These are phyloP conservation scores for Liparis tanakae DNA, from an alignment of 2,797 vertebrate species.

Conservation along the genomic window DNA sequence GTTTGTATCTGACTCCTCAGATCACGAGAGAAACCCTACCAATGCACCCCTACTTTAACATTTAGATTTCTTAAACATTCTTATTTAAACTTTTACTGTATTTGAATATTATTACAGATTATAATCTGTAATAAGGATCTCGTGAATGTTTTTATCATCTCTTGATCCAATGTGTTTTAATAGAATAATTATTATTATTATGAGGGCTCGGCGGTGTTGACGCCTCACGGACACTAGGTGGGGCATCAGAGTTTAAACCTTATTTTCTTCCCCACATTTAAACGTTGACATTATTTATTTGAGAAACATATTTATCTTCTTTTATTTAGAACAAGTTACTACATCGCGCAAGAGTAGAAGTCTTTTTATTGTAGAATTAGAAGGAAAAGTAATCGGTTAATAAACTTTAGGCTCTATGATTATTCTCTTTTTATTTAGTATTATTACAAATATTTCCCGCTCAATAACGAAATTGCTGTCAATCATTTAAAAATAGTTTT, in stretches of 20 bases:
- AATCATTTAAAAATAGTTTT: background rate
- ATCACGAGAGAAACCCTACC: background rate
- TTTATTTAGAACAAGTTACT: background rate
- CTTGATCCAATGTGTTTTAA: background rate
- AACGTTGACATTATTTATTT: background rate
- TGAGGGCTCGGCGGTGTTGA: background rate
- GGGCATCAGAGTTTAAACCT: constrained; percentile 62
- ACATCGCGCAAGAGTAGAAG: background rate
- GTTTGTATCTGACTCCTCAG: background rate
- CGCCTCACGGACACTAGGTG: constrained; percentile 73
- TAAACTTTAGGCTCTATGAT: background rate
- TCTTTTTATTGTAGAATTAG: background rate
- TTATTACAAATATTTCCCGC: background rate
- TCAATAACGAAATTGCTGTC: background rate
- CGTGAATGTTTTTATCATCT: background rate
- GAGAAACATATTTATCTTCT: background rate
- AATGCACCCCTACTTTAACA: background rate
- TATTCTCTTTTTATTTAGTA: background rate
- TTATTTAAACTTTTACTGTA: background rate
- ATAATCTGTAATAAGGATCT: background rate
- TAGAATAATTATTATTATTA: too few relatives aligned
- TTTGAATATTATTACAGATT: background rate
- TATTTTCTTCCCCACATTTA: background rate
- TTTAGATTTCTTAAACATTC: background rate
- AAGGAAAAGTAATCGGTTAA: background rate